phyloP scores from a whole-genome alignment of 2,113 vertebrate genomes.

The Hemicordylus capensis region DNA sequence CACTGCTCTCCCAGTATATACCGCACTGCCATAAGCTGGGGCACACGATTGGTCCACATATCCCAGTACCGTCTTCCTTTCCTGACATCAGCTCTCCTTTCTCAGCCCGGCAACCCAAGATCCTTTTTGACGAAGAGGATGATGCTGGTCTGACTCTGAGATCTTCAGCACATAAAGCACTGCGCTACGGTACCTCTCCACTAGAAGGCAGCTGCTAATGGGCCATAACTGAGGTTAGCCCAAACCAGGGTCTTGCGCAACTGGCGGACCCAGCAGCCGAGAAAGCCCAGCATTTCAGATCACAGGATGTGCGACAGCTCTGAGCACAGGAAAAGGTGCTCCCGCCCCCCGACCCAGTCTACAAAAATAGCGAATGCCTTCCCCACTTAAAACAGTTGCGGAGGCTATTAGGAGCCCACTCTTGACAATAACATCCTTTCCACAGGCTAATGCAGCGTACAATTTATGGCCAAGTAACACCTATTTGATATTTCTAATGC shows the following conservation, averaged over 20 bases:
- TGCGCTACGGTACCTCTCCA: background rate
- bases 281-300: no score
- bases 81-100: no score
- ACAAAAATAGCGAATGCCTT: slow-evolving; percentile 28
- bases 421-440: slow-evolving; percentile 4
- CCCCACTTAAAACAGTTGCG: background rate
- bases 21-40: no score
- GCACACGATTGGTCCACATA: no score
- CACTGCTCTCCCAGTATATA: no score
- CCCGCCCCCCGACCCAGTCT: background rate
- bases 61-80: no score
- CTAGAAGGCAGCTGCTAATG: background rate
- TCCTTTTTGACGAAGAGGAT: background rate
- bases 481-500: slow-evolving; percentile 14
- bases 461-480: slow-evolving; percentile 18
- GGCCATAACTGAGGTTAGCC: background rate
- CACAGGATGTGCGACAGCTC: no score
- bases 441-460: slow-evolving; percentile 25
- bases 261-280: no score
- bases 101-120: background rate
- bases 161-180: background rate
- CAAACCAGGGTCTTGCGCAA: no score
- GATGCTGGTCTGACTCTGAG: background rate
- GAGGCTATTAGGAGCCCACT: slow-evolving; percentile 11
- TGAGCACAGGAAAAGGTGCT: background rate